Conservation (phyloP, 2,888 invertebrate species). For the Idaea straminata region DNA sequence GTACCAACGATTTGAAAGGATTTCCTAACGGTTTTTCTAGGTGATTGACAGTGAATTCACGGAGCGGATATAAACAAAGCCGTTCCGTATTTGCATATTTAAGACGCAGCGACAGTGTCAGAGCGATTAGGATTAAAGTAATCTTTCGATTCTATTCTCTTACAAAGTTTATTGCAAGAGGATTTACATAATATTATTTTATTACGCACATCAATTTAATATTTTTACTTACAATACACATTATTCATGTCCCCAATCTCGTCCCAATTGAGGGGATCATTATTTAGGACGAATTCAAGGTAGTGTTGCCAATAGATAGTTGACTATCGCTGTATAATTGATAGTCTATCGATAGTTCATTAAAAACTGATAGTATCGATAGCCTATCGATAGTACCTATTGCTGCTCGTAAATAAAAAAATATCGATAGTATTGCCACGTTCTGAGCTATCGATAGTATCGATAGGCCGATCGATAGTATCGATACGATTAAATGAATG, state of each 20-base stretch:
- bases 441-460: too few relatives aligned
- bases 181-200: not conserved
- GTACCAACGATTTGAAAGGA: not conserved
- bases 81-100: not conserved
- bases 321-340: too few relatives aligned
- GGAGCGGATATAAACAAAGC: constrained; percentile 1
- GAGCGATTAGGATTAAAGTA: not conserved
- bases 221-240: not conserved
- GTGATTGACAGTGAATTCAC: not conserved
- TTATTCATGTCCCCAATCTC: not conserved
- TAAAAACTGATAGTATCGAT: too few relatives aligned
- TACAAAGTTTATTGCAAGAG: not conserved
- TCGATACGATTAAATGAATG: too few relatives aligned
- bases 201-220: not conserved
- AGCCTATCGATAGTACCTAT: too few relatives aligned
- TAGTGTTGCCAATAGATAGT: too few relatives aligned
- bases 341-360: too few relatives aligned
- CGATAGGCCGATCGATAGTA: too few relatives aligned
- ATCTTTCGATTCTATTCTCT: not conserved
- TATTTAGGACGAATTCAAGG: too few relatives aligned
- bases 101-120: constrained; percentile 1
- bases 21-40: not conserved
- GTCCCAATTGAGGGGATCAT: too few relatives aligned
- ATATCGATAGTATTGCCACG: too few relatives aligned
- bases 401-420: too few relatives aligned